These are phyloP conservation scores for Crocallis elinguaria DNA, from an alignment of 2,888 invertebrate genomes.

Conservation along the genomic window DNA sequence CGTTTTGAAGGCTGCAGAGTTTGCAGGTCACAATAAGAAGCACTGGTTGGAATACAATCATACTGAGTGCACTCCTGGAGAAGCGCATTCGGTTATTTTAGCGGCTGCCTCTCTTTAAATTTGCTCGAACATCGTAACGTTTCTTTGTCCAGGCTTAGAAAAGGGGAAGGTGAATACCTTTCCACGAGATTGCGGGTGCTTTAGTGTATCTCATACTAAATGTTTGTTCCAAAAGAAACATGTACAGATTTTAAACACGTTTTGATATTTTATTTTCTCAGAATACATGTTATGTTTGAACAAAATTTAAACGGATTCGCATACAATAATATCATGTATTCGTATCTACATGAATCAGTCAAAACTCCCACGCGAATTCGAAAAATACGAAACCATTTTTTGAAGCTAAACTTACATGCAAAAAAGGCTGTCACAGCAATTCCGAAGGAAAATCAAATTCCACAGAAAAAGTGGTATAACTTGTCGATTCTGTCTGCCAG, in stretches of 20 bases:
- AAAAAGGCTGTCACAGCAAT: slow-evolving; percentile 42
- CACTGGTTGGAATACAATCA: slow-evolving; percentile 60
- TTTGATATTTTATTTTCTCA: neutral
- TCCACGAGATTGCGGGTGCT: slow-evolving; percentile 34
- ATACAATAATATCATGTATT: slow-evolving; percentile 18
- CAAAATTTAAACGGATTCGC: slow-evolving; percentile 9
- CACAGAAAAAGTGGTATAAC: slow-evolving; percentile 54
- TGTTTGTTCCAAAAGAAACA: neutral
- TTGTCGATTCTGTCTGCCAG: slow-evolving; percentile 56
- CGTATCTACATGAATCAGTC: slow-evolving; percentile 20
- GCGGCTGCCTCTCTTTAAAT: slow-evolving; percentile 46
- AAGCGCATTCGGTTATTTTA: slow-evolving; percentile 51
- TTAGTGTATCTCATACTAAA: slow-evolving; percentile 28
- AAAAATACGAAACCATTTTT: slow-evolving; percentile 26
- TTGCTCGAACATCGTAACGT: slow-evolving; percentile 46
- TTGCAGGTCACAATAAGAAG: slow-evolving; percentile 47
- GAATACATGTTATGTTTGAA: neutral
- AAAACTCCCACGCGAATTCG: slow-evolving; percentile 20
- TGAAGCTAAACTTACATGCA: slow-evolving; percentile 27
- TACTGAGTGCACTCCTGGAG: slow-evolving; percentile 60
- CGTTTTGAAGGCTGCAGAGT: slow-evolving; percentile 33
- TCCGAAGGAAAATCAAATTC: slow-evolving; percentile 48
- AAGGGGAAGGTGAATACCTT: too few species aligned
- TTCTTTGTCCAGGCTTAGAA: slow-evolving; percentile 43
- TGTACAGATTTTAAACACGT: neutral